A percentile compares a stretch with the other conserved stretches of the same genome.
Conservation (phyloP, 1,140 invertebrate genomes). For the Doryteuthis pealeii region DNA sequence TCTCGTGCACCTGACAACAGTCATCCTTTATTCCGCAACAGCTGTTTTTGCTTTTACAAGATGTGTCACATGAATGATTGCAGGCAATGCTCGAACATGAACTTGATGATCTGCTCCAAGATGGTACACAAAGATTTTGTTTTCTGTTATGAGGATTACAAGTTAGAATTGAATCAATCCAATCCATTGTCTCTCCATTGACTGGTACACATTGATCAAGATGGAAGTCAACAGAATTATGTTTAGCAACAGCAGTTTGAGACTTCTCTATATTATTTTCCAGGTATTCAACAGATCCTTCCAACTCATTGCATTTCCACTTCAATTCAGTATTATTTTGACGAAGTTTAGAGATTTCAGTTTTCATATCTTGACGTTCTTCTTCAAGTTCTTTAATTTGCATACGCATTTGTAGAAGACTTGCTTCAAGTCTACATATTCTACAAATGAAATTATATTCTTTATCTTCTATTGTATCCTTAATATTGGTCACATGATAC, state of each 20-base stretch:
- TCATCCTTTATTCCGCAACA: neutral
- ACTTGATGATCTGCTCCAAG: neutral
- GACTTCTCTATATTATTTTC: neutral
- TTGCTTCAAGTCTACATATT: neutral
- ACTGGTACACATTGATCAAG: neutral
- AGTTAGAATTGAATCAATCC: neutral
- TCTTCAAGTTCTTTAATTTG: neutral
- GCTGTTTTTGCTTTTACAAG: neutral
- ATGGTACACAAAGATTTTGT: neutral
- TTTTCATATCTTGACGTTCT: neutral
- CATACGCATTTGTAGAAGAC: neutral
- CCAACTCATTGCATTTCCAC: neutral
- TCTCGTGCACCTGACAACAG: neutral
- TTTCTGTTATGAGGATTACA: neutral
- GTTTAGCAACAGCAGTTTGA: neutral
- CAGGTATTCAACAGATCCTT: constrained; percentile 2
- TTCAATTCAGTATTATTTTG: neutral
- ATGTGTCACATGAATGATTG: neutral
- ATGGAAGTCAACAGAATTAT: neutral
- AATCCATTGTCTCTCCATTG: neutral
- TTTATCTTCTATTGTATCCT: too few relatives aligned
- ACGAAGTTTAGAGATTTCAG: neutral
- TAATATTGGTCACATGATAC: too few relatives aligned
- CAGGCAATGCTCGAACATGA: neutral
- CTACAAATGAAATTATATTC: neutral